These are phyloP conservation scores for Riparia riparia DNA, from an alignment of 2,113 vertebrate species.

Conservation along the genomic window DNA sequence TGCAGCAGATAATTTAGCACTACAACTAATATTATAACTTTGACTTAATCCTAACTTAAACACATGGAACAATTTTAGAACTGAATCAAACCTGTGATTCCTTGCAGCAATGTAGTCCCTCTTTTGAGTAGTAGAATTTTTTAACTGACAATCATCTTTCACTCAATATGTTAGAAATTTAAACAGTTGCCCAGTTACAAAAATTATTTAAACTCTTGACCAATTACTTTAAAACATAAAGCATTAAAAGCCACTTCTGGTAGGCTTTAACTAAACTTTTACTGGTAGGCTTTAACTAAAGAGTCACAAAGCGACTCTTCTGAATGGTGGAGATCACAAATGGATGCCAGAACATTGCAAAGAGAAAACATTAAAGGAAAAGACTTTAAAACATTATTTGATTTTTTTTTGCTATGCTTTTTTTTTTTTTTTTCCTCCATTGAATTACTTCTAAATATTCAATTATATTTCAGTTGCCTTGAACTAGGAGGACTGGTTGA, in stretches of 20 bases:
- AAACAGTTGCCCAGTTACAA: not conserved
- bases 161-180: not conserved
- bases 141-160: not conserved
- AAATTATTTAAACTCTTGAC: not conserved
- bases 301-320: not conserved
- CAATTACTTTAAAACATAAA: not conserved
- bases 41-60: not conserved
- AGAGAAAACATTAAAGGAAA: not conserved
- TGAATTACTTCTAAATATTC: not conserved
- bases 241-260: not conserved
- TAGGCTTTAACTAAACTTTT: not conserved
- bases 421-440: fast-evolving
- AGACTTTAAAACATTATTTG: not conserved
- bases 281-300: not conserved
- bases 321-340: not conserved
- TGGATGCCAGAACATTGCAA: not conserved
- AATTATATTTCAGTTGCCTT: not conserved
- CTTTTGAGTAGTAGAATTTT: not conserved
- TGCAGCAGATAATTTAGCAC: not conserved
- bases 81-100: not conserved
- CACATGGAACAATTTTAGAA: not conserved
- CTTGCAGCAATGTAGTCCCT: not conserved
- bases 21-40: not conserved
- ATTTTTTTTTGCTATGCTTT: not conserved
- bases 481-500: not conserved